phyloP scores from a whole-genome alignment of 2,113 vertebrate species.

The Grus americana region DNA sequence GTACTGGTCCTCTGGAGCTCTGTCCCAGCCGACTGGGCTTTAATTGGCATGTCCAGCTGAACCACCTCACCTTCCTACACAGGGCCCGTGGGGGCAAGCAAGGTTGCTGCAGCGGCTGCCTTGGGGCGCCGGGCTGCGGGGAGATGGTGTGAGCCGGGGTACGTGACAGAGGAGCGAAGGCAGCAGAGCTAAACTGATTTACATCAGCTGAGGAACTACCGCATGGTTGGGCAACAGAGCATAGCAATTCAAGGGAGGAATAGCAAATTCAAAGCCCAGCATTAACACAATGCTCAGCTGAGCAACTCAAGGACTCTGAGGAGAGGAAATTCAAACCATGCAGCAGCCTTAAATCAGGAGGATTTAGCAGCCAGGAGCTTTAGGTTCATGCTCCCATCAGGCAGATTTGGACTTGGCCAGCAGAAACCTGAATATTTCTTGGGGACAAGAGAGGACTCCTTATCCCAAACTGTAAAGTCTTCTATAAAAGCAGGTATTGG shows the following conservation, averaged over 20 bases:
- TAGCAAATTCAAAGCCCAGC: conserved; percentile 1
- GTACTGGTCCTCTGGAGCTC: fast-evolving
- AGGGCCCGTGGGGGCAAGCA: not conserved
- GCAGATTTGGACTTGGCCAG: not conserved
- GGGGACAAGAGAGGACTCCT: not conserved
- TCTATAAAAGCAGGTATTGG: not conserved
- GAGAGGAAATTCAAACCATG: not conserved
- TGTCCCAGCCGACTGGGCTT: not conserved
- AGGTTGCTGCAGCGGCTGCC: not conserved
- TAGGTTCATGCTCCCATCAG: not conserved
- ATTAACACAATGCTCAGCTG: not conserved
- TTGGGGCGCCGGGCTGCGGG: fast-evolving
- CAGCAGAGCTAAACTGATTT: not conserved
- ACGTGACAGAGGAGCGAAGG: not conserved
- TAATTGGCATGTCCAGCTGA: not conserved
- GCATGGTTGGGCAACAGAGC: not conserved
- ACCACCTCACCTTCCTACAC: not conserved
- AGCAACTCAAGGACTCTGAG: not conserved
- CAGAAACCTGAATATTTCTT: not conserved
- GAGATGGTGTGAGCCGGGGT: fast-evolving
- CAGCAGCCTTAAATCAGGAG: not conserved
- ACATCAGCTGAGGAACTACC: not conserved
- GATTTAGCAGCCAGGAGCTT: not conserved
- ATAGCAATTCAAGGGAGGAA: not conserved
- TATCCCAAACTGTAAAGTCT: not conserved